Evolutionary conservation across 35 echinoderm and acorn worm species (phyloP), one percentile per base, ranked within the genome.

Genomic region (Ptychodera flava): DNA sequence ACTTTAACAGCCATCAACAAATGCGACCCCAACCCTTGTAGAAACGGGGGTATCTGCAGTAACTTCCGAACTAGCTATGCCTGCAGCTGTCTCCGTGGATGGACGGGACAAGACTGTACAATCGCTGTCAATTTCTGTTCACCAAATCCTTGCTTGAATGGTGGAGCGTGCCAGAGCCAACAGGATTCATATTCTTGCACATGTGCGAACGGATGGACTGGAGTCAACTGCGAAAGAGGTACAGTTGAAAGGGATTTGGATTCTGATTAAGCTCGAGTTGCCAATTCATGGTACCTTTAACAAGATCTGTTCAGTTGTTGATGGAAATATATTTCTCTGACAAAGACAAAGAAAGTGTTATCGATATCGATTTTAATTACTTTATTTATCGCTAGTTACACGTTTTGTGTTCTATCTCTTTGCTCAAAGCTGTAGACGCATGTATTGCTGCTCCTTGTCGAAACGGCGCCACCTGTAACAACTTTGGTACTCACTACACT

Each of bases 171-270:
- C 35, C 31, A 79, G 0, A 86, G 87, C 38, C 77, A 22, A 1
- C 77, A 89, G 30, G 82, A 84, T 85, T 80, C 84, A 1, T 95
- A 85, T 84, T 85, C 34, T 29, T 95, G 93, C 38, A 90, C 78
- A 75, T 95, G 93, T 30, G 83, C 33, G 15, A 76, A 86, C 33
- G 90, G 90, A 35, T 95, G 93, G 93, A 85, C 84, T 35, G 93
- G 93, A 32, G 22, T 76, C 16, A 52, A 86, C 12, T 95, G 93
- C 76, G 88, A 92, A 83, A 85, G 80, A 82, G 87, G 93, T 83
- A 36, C 1, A 28, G 16, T 10, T 14, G 2, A 10, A 6, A 30
- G n/a, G 15, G n/a, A n/a, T 77, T n/a, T 15, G 28, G 12, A n/a
- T 30, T 80, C 28, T 80, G 28, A 30, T 32, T 80, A 15, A 77